Conservation (phyloP, 2,113 vertebrate genomes). For the Peromyscus polionotus region DNA sequence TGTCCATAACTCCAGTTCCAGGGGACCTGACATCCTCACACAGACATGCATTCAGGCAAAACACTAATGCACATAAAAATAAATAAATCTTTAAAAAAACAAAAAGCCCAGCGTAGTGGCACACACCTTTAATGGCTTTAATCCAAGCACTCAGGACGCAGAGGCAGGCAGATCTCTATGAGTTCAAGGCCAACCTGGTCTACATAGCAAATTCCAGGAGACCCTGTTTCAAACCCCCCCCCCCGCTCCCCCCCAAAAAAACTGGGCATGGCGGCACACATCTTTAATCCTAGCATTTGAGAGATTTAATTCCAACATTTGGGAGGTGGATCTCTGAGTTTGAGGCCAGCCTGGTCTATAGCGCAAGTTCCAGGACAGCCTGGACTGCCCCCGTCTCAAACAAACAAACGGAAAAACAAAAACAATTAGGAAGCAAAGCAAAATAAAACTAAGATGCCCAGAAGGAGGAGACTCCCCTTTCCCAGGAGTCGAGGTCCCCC, state of each 20-base stretch:
- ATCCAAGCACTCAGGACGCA: too few relatives aligned
- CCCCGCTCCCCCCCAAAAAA: too few relatives aligned
- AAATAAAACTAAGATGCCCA: not conserved
- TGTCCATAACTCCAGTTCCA: not conserved
- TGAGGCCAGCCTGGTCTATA: not conserved
- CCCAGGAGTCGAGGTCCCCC: not conserved
- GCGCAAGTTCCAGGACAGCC: not conserved
- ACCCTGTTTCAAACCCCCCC: too few relatives aligned
- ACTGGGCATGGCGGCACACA: too few relatives aligned
- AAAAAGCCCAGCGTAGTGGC: too few relatives aligned
- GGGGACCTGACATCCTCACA: not conserved
- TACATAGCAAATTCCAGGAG: too few relatives aligned
- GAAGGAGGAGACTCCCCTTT: not conserved
- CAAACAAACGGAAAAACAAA: not conserved
- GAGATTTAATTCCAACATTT: not conserved
- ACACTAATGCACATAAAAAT: not conserved
- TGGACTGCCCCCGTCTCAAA: not conserved
- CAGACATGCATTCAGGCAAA: not conserved
- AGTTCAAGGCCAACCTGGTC: too few relatives aligned
- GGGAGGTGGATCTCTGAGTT: not conserved
- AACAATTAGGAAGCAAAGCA: not conserved
- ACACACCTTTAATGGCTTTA: too few relatives aligned
- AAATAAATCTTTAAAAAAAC: not conserved
- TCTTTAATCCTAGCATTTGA: too few relatives aligned
- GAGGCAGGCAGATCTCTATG: too few relatives aligned